Evolutionary conservation across 1,140 invertebrate species (phyloP), one percentile per base, ranked within the genome.

Genomic region (Argopecten irradians): DNA sequence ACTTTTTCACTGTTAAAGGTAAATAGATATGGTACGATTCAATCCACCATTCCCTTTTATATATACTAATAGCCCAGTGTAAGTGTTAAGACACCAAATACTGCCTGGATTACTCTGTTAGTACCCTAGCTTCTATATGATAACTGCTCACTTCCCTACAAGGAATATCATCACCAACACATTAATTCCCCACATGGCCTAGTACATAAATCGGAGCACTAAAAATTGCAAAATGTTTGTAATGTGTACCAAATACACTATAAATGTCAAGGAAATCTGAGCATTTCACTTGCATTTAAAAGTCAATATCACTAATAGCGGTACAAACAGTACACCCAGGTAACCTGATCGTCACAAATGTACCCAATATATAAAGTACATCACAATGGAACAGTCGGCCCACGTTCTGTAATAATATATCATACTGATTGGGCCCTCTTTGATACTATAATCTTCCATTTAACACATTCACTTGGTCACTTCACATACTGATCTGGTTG

Each of bases 291-390:
- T n/a, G 5, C 22, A 71, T 71, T n/a, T 2, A 71, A n/a, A 71
- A 71, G 55, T 71, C 55, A 71, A 71, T 71, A 71, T 71, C 55
- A 71, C 55, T 71, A 71, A 71, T 71, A 71, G 55, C 55, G 55
- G 55, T 71, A 71, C 22, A 71, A n/a, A 5, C 55, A 71, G 28
- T 71, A 71, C 55, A 71, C 55, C 55, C 55, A 28, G 28, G 55
- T 28, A 71, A 71, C 55, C n/a, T 71, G 22, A 71, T 71, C 22
- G 55, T 71, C 55, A 71, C 55, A 71, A 71, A 71, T 71, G 55
- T 71, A 71, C 55, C 22, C 5, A 71, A 22, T 71, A 71, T n/a
- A 71, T 71, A 71, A 71, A 71, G 22, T 71, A 71, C 22, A 71
- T 71, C 55, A 71, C 55, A 71, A 71, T 71, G 55, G 55, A 71